Evolutionary conservation across 2,113 vertebrate species (phyloP).

Genomic region (Cichladusa arquata): DNA sequence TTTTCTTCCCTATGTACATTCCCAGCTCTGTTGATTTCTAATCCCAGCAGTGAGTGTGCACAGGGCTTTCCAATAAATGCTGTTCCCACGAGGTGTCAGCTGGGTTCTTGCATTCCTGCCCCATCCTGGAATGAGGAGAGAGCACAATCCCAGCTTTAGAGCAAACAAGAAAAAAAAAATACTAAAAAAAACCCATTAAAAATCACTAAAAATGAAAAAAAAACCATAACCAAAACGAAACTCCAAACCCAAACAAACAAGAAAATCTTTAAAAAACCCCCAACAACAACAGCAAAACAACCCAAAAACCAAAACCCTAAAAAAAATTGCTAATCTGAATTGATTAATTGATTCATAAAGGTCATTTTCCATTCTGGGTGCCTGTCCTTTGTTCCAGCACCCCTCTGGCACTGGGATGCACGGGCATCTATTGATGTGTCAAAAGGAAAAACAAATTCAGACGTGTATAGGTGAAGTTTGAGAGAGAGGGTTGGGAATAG

Average conservation of each 20-base stretch:
- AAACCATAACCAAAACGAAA: not conserved
- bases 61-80: not conserved
- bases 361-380: not conserved
- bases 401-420: not conserved
- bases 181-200: not conserved
- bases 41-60: not conserved
- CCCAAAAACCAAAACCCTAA: not conserved
- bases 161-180: not conserved
- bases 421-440: not conserved
- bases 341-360: not conserved
- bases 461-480: not conserved
- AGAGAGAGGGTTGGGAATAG: not conserved
- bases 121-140: not conserved
- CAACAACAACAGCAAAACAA: no score
- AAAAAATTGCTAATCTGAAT: not conserved
- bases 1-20: not conserved
- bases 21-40: not conserved
- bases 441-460: not conserved
- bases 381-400: not conserved
- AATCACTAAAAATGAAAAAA: not conserved
- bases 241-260: not conserved
- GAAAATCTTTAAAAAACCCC: accelerated
- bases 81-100: not conserved
- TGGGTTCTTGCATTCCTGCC: not conserved
- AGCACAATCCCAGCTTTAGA: not conserved